Conservation (phyloP, 1,140 invertebrate genomes). For the Stenopsyche tienmushanensis region DNA sequence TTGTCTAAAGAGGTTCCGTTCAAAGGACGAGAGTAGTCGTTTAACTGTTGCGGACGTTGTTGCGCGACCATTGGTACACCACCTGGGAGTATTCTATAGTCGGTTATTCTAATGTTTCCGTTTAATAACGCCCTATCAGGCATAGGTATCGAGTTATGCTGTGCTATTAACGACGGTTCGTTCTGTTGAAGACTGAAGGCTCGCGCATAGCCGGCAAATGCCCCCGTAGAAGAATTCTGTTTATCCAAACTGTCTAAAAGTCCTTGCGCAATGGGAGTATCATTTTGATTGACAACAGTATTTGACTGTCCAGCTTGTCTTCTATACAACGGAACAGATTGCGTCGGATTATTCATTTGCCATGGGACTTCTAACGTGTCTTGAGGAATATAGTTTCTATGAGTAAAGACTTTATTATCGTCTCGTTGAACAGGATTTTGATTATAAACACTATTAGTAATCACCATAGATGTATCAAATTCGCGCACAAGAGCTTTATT, state of each 20-base stretch:
- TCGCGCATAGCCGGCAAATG: conserved; percentile 44
- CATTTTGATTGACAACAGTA: conserved; percentile 5
- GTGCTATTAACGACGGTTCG: conserved; percentile 40
- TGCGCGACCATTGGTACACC: conserved; percentile 39
- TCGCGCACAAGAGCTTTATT: conserved; percentile 30
- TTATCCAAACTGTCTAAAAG: conserved; percentile 41
- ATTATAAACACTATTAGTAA: conserved; percentile 31
- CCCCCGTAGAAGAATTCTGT: conserved; percentile 43
- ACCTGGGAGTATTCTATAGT: conserved; percentile 44
- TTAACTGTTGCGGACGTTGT: conserved; percentile 33
- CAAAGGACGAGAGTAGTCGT: conserved; percentile 39
- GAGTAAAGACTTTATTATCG: conserved; percentile 33
- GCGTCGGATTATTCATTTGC: conserved; percentile 34
- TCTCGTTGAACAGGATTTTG: conserved; percentile 32
- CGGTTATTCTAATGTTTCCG: conserved; percentile 44
- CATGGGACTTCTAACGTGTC: conserved; percentile 35
- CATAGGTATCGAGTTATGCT: conserved; percentile 32
- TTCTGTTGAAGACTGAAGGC: conserved; percentile 41
- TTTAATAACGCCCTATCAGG: conserved; percentile 34
- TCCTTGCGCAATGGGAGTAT: conserved; percentile 22
- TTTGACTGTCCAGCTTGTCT: conserved; percentile 46
- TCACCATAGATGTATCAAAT: conserved; percentile 33
- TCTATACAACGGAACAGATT: conserved; percentile 54
- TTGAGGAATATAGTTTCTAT: conserved; percentile 23
- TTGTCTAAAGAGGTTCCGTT: conserved; percentile 33